Evolutionary conservation across 2,113 vertebrate genomes (phyloP).

Genomic region (Pseudopipra pipra): DNA sequence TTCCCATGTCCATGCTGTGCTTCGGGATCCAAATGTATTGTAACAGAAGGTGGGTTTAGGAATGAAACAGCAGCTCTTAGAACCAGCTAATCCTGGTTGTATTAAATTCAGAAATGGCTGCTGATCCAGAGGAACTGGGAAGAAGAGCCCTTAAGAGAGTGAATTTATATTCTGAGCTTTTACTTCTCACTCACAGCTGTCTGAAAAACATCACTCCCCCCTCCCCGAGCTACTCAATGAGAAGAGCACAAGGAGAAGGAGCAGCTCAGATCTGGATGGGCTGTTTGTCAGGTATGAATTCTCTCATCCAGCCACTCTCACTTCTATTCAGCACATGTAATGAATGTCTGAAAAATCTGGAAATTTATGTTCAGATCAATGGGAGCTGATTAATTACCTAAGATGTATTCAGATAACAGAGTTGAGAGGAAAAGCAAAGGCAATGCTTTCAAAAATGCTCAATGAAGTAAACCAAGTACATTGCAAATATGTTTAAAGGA

Average conservation of each 20-base stretch:
- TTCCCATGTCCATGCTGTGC: fast-evolving
- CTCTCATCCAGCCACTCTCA: slow-evolving; percentile 62
- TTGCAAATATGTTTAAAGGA: slow-evolving; percentile 58
- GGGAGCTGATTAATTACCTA: slow-evolving; percentile 75
- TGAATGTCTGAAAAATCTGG: slow-evolving; percentile 72
- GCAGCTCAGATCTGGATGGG: slow-evolving; percentile 52
- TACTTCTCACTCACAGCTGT: slow-evolving; percentile 53
- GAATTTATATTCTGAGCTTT: slow-evolving; percentile 60
- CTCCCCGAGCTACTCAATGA: slow-evolving; percentile 12
- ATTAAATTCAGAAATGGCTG: slow-evolving; percentile 29
- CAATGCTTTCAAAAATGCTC: slow-evolving; percentile 69
- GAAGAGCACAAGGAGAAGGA: slow-evolving; percentile 44
- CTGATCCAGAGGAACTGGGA: slow-evolving; percentile 29
- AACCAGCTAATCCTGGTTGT: not conserved
- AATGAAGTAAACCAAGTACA: slow-evolving; percentile 69
- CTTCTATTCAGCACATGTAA: slow-evolving; percentile 70
- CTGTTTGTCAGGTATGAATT: slow-evolving; percentile 72
- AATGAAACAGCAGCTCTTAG: not conserved
- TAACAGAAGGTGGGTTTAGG: not conserved
- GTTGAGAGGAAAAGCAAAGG: slow-evolving; percentile 68
- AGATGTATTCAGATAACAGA: slow-evolving; percentile 75
- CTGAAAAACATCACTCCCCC: slow-evolving; percentile 36
- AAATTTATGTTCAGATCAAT: slow-evolving; percentile 74
- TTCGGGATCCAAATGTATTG: not conserved
- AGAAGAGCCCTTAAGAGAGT: slow-evolving; percentile 24